phyloP scores from a whole-genome alignment of 2,113 vertebrate genomes.

The Malurus cyaneus region DNA sequence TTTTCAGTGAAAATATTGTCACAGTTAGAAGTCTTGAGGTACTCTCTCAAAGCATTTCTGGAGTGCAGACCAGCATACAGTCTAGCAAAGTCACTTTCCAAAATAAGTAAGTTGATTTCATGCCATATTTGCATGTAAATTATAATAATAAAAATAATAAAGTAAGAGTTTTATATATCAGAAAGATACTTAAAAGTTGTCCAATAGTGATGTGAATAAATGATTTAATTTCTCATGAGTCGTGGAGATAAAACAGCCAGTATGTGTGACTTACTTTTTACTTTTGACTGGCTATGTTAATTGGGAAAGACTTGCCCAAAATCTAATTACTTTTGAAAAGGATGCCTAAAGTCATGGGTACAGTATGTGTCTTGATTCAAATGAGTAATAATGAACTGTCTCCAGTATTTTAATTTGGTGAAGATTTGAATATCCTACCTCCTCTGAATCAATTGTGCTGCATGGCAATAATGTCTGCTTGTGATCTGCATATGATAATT shows the following conservation, averaged over 20 bases:
- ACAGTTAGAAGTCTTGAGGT: slow-evolving; percentile 61
- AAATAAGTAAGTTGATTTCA: slow-evolving; percentile 62
- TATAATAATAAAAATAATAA: slow-evolving; percentile 7
- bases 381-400: slow-evolving; percentile 2
- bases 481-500: not conserved
- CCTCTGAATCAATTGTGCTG: slow-evolving; percentile 1
- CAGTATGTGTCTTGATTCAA: slow-evolving; percentile 22
- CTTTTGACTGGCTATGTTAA: not conserved
- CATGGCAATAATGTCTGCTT: not conserved
- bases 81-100: slow-evolving; percentile 64
- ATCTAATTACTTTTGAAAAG: slow-evolving; percentile 41
- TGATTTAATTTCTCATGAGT: not conserved
- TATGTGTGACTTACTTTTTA: not conserved
- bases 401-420: slow-evolving; percentile 35
- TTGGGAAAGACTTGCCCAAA: slow-evolving; percentile 24
- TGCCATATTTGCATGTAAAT: not conserved
- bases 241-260: not conserved
- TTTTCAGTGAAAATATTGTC: slow-evolving; percentile 55
- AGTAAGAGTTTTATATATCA: not conserved
- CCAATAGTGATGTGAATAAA: not conserved
- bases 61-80: slow-evolving; percentile 55
- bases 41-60: slow-evolving; percentile 60
- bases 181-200: not conserved
- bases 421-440: not conserved
- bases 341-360: not conserved